Evolutionary conservation across 2,888 invertebrate genomes (phyloP), one percentile per base, ranked within the genome.

Genomic region (Cataglyphis livida): DNA sequence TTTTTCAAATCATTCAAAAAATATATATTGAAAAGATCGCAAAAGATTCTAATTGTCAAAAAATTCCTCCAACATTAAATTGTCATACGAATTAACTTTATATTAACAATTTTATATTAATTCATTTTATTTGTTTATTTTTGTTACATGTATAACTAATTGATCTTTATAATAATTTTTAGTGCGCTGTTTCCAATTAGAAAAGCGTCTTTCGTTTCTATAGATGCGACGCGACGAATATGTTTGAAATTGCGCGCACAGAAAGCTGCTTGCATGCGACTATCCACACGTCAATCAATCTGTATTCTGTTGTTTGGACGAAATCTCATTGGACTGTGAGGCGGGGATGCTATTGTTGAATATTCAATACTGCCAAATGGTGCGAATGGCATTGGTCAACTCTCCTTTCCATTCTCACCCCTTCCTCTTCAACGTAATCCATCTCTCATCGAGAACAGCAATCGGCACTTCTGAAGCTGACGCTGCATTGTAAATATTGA

Each of bases 381-480:
- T 79, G 61, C 54, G 82, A 59, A 83, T 57, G 62, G 73, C 48
- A 57, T 57, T 21, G 71, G 78, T 79, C 78, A 79, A 79, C 44
- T 79, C 78, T 59, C 78, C 70, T 79, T 79, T 79, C 76, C 57
- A 66, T 41, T 41, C 59, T 44, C 68, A 15, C 59, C 41, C 70
- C 35, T 66, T 18, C 10, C n/a, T 32, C 59, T 70, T 78, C 70
- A 70, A 57, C 57, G 70, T 78, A 78, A 78, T 70, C 59, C 48
- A 79, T 79, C 44, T 79, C 78, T 79, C 78, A 44, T 44, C 44
- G 71, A 59, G 59, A 79, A 70, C 78, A 70, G 59, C 70, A 61
- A 70, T 70, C 70, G 78, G 70, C 78, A 70, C 71, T 79, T 79
- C 78, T 79, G 44, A 70, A 79, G 7, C 71, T 79, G 59, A 79